phyloP scores from a whole-genome alignment of 2,113 vertebrate species.

The Pteropus alecto region DNA sequence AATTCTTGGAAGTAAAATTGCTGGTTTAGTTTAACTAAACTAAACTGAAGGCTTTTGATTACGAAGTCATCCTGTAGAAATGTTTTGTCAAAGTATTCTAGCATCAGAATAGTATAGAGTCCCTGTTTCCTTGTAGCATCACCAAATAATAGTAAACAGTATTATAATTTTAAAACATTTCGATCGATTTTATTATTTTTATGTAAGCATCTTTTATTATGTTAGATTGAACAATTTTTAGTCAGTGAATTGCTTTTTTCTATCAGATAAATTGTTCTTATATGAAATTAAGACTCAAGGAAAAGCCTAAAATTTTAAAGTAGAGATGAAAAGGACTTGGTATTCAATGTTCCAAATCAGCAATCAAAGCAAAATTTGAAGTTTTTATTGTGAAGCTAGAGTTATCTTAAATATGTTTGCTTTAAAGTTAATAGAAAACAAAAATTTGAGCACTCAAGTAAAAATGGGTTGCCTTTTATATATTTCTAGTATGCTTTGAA shows the following conservation, averaged over 20 bases:
- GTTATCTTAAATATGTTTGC: background rate
- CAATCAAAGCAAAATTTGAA: background rate
- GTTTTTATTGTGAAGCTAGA: background rate
- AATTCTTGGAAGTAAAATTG: background rate
- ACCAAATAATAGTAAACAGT: background rate
- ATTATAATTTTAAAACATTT: background rate
- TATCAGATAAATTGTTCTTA: background rate
- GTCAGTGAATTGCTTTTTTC: conserved; percentile 22
- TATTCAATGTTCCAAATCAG: background rate
- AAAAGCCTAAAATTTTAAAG: background rate
- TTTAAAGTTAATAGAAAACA: conserved; percentile 6
- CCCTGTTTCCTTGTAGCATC: background rate
- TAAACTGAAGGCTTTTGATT: background rate
- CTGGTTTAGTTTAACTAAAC: background rate
- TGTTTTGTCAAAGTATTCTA: background rate
- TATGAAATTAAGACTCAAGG: background rate
- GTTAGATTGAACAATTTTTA: background rate
- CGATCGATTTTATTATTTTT: background rate
- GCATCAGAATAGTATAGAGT: background rate
- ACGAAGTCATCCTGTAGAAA: background rate
- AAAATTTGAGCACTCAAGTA: background rate
- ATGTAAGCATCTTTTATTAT: background rate
- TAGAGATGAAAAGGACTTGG: conserved; percentile 4
- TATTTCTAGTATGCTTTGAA: background rate
- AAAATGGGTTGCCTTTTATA: background rate